Base-by-base conservation (phyloP, 2,113 vertebrate species). In the Tenebrosternarchus preto region DNA sequence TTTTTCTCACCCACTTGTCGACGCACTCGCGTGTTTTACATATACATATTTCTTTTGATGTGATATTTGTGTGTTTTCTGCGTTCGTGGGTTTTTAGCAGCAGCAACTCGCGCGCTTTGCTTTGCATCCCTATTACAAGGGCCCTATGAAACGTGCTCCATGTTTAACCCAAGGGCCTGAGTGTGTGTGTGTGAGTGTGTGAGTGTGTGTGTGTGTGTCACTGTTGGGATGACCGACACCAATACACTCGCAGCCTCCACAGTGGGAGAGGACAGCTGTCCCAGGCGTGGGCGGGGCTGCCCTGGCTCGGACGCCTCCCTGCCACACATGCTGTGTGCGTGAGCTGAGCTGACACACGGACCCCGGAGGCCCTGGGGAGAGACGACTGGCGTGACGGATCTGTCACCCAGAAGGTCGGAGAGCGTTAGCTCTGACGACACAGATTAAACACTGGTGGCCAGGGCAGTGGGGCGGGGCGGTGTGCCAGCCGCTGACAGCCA, bases 381-480 rank as follows among this genome's bases (percentile, higher is more conserved):
- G 85, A 86, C 88, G 88, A 91, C 91, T 95, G 93, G 88, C 92
- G 92, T 94, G 92, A 92, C 95, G 94, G 95, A 95, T 96, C 95
- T 96, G 95, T 97, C 94, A 95, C 95, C 95, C 92, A 89, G 86
- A 92, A 96, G 95, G 95, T 95, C 92, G 88, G 89, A 92, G 91
- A 92, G 95, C 92, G 96, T 96, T 96, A 97, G 97, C 96, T 93
- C 93, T 94, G 92, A 95, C 94, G 89, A 95, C 94, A 93, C 92
- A 94, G 95, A 96, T 96, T 96, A 96, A 93, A 94, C 93, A 95
- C 92, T 92, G 90, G 92, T 94, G 94, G 95, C 89, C 90, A 89
- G 88, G 84, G 89, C 87, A 27, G 90, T 91, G 92, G 93, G 94
- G 92, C 91, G 92, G 93, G 94, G 92, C 94, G 95, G 93, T 57